Percentiles rank a stretch among this genome's conserved stretches.
Evolutionary conservation across 2,888 invertebrate species (phyloP).

Genomic region (Meteorus cinctellus): DNA sequence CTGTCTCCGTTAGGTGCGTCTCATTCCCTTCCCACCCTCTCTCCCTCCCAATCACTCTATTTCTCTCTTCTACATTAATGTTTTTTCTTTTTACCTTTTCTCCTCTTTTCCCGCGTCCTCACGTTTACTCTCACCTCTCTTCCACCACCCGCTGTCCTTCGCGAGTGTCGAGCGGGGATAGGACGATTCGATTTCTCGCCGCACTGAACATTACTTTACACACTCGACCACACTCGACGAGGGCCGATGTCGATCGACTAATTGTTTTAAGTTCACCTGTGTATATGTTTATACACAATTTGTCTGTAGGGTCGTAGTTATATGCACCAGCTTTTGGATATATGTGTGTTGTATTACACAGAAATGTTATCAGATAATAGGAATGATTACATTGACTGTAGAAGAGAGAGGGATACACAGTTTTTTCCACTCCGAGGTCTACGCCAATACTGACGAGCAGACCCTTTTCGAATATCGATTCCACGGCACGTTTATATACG

Average conservation of each 20-base stretch:
- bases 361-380: background rate
- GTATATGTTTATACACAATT: conserved; percentile 1
- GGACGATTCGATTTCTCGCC: conserved; percentile 20
- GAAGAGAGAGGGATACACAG: background rate
- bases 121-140: conserved; percentile 46
- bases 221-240: conserved; percentile 16
- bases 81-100: conserved; percentile 13
- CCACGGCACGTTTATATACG: conserved; percentile 22
- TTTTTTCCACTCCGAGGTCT: conserved; percentile 29
- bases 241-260: conserved; percentile 23
- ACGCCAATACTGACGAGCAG: conserved; percentile 18
- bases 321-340: background rate
- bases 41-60: conserved; percentile 49
- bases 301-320: background rate
- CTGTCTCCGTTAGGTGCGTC: conserved; percentile 60
- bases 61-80: background rate
- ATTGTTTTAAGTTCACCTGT: conserved; percentile 9
- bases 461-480: conserved; percentile 38
- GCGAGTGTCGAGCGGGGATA: background rate
- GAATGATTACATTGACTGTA: background rate
- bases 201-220: conserved; percentile 5
- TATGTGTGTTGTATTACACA: background rate
- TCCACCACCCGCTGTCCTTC: conserved; percentile 47
- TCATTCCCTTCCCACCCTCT: conserved; percentile 47
- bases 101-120: conserved; percentile 43